Evolutionary conservation across 2,888 invertebrate genomes (phyloP).

Genomic region (Tyria jacobaeae): DNA sequence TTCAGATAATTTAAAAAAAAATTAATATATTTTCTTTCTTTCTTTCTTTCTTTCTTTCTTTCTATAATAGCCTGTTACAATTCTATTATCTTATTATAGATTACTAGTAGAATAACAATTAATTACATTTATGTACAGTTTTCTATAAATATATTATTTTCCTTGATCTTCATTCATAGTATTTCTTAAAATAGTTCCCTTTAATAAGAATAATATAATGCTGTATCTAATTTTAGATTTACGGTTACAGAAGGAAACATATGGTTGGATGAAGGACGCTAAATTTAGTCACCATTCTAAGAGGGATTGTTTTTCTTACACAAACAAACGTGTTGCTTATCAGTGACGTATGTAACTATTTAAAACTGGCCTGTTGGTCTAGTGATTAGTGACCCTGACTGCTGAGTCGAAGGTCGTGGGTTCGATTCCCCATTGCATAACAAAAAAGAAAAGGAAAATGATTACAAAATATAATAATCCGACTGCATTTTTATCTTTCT

Average conservation of each 20-base stretch:
- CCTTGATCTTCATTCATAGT: slow-evolving; percentile 6
- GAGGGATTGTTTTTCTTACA: background rate
- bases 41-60: no score
- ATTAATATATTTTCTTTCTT: no score
- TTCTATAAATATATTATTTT: slow-evolving; percentile 3
- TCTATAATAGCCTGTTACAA: no score
- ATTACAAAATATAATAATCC: no score
- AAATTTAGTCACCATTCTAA: background rate
- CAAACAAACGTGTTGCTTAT: slow-evolving; percentile 1
- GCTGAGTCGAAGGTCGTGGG: no score
- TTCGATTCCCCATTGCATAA: no score
- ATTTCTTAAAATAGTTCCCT: slow-evolving; percentile 8
- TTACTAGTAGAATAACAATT: background rate
- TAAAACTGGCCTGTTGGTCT: no score
- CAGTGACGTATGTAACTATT: no score
- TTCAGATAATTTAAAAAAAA: no score
- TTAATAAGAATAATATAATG: background rate
- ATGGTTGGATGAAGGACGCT: background rate
- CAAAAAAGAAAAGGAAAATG: no score
- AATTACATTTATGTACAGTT: background rate
- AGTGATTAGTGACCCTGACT: no score
- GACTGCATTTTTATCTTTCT: no score
- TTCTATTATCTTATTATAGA: background rate
- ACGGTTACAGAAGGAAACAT: slow-evolving; percentile 3
- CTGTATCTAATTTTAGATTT: background rate